A percentile compares a stretch with the other conserved stretches of the same genome.
Conservation (phyloP, 2,888 invertebrate genomes). For the Timema cristinae region DNA sequence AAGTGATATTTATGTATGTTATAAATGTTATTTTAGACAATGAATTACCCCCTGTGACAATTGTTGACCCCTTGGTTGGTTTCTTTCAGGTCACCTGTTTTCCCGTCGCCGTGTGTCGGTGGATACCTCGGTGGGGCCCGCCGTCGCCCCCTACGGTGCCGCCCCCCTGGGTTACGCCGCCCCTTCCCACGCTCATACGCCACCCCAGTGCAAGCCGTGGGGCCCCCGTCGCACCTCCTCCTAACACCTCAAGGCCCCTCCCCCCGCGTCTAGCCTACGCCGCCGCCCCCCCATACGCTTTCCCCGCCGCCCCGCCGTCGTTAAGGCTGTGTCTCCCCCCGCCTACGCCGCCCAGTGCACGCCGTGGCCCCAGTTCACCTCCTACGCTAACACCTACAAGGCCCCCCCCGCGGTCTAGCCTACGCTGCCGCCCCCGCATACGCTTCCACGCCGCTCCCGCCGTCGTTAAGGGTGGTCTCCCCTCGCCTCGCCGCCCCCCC, state of each 20-base stretch:
- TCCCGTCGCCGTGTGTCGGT: constrained; percentile 41
- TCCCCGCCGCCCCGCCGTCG: constrained; percentile 33
- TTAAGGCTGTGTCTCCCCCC: constrained; percentile 29
- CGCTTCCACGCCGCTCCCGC: constrained; percentile 39
- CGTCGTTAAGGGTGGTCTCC: constrained; percentile 32
- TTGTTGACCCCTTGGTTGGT: too few species aligned
- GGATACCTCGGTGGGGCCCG: constrained; percentile 41
- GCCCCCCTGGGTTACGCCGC: constrained; percentile 24
- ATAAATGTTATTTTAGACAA: too few species aligned
- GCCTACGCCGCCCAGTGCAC: constrained; percentile 41
- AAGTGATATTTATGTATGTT: too few species aligned
- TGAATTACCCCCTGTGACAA: too few species aligned
- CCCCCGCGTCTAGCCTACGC: constrained; percentile 35
- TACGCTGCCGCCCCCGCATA: constrained; percentile 22
- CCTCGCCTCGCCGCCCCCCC: constrained; percentile 30
- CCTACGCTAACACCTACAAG: constrained; percentile 39
- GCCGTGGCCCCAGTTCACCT: constrained; percentile 39
- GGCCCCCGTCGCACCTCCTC: constrained; percentile 35
- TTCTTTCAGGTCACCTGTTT: constrained; percentile 25
- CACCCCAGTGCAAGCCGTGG: constrained; percentile 21
- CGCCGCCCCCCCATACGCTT: constrained; percentile 49
- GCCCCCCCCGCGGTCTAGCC: constrained; percentile 33
- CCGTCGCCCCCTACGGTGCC: constrained; percentile 28
- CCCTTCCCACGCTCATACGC: too few species aligned
- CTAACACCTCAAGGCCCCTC: constrained; percentile 2